A percentile compares a stretch with the other conserved stretches of the same genome.
Conservation (phyloP, 2,797 vertebrate species). For the Potorous gilbertii region DNA sequence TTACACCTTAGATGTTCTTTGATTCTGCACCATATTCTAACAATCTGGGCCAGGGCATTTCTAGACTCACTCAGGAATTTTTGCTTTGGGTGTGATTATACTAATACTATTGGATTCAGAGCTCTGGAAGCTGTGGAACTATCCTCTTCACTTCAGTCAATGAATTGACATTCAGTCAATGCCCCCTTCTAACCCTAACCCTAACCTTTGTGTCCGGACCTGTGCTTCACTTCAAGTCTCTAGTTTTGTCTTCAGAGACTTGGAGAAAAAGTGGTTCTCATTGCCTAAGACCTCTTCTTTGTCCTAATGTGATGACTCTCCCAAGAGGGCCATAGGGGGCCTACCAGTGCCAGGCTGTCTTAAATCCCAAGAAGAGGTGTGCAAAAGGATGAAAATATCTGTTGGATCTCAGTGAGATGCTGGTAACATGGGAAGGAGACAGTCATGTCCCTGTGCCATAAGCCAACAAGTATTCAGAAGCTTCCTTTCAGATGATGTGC, state of each 20-base stretch:
- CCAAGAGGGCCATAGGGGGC: background rate
- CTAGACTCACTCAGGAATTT: background rate
- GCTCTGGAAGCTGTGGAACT: background rate
- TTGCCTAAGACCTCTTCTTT: background rate
- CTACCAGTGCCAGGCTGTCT: background rate
- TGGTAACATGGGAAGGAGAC: background rate
- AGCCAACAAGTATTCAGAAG: background rate
- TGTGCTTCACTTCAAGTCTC: background rate
- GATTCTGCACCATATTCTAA: background rate
- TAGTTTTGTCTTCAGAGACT: background rate
- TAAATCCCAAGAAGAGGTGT: background rate
- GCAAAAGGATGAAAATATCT: background rate
- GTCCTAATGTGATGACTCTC: background rate
- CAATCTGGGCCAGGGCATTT: background rate
- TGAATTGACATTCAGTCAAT: no score
- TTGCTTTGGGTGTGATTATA: background rate
- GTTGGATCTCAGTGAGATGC: background rate
- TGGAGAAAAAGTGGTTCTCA: background rate
- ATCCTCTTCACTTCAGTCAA: background rate
- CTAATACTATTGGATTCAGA: background rate
- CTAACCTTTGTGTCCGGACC: background rate
- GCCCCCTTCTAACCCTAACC: no score
- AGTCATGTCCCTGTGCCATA: background rate
- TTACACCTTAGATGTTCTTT: background rate
- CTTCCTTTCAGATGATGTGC: background rate